Percentiles rank a stretch among this genome's conserved stretches.
Evolutionary conservation across 1,140 invertebrate genomes (phyloP).

Genomic region (Bilobella aurantiaca): DNA sequence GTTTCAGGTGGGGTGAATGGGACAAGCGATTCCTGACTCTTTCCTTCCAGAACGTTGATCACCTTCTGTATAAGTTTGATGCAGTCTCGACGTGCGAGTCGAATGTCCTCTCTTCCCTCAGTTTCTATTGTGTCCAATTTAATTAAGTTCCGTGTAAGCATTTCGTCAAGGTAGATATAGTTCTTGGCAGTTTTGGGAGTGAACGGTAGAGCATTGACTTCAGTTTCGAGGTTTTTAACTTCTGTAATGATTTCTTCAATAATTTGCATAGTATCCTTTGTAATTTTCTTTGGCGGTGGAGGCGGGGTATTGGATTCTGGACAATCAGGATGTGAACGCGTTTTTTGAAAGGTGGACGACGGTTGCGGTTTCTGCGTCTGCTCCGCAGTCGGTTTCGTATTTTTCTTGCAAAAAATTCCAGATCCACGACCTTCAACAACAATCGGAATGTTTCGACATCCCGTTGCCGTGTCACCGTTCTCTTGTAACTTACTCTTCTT

Average conservation of each 20-base stretch:
- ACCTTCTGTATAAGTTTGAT: slow-evolving; percentile 60
- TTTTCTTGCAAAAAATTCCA: background rate
- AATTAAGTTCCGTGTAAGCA: slow-evolving; percentile 75
- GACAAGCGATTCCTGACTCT: background rate
- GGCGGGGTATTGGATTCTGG: background rate
- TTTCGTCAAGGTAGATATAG: slow-evolving; percentile 83
- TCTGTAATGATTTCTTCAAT: background rate
- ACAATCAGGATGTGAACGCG: background rate
- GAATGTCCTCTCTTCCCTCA: slow-evolving; percentile 76
- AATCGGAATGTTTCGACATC: background rate
- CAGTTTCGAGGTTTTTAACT: background rate
- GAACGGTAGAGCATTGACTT: background rate
- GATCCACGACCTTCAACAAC: background rate
- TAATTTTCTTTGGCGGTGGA: background rate
- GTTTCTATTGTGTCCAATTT: slow-evolving; percentile 86
- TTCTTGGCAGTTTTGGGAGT: slow-evolving; percentile 37
- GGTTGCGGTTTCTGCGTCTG: background rate
- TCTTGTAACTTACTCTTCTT: background rate
- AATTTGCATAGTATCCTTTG: background rate
- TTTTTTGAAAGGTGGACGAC: background rate
- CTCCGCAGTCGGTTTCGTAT: background rate
- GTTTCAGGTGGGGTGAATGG: background rate
- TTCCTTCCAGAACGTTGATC: slow-evolving; percentile 1
- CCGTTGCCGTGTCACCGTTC: background rate
- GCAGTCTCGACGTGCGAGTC: slow-evolving; percentile 70